Conservation (phyloP, 2,797 vertebrate genomes). For the Rallus crepitans region DNA sequence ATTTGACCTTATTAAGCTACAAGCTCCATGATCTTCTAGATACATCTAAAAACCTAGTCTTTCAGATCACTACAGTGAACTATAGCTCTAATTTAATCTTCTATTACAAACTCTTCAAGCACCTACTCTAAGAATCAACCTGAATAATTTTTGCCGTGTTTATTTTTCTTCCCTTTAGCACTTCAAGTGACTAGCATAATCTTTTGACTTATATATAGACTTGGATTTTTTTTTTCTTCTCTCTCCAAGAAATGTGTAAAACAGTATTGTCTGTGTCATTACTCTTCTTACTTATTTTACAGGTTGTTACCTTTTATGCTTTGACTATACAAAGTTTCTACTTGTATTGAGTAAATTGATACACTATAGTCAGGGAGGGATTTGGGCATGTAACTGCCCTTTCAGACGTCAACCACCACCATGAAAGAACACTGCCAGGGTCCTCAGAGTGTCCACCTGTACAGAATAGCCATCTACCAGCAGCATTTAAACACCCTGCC, state of each 20-base stretch:
- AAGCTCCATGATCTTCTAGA: neutral
- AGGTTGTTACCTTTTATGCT: neutral
- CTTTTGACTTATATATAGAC: neutral
- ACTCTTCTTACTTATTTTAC: neutral
- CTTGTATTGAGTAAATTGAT: neutral
- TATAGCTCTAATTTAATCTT: neutral
- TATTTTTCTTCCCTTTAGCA: neutral
- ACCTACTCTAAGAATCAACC: neutral
- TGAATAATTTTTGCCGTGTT: neutral
- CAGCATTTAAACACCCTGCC: neutral
- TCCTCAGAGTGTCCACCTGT: neutral
- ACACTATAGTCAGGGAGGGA: neutral
- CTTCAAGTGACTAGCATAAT: neutral
- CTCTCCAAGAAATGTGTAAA: neutral
- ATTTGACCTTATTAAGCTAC: neutral
- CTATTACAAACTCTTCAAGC: neutral
- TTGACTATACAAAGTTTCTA: neutral
- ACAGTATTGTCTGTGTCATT: too few species aligned
- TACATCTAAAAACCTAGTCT: neutral
- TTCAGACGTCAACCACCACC: neutral
- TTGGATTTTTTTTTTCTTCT: neutral
- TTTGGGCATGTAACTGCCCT: neutral
- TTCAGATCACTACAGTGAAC: neutral
- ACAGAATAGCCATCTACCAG: neutral
- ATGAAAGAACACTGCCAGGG: neutral